These are phyloP conservation scores for Galaxias olidus DNA, from an alignment of 2,797 vertebrate species.

Conservation along the genomic window DNA sequence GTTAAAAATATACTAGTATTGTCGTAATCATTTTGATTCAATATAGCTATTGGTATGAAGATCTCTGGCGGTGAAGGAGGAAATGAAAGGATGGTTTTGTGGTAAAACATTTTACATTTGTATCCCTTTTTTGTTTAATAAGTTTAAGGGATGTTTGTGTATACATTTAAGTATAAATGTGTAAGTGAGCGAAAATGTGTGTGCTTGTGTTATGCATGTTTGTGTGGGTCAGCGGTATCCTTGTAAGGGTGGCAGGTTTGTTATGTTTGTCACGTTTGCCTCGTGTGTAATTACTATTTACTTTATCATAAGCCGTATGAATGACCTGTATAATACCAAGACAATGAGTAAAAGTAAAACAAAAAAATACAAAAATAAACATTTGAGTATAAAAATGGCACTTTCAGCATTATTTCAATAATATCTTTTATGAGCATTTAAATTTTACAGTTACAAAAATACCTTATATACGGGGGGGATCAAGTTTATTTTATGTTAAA, in stretches of 20 bases:
- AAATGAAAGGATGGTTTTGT: conserved; percentile 39
- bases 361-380: conserved; percentile 65
- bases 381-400: conserved; percentile 71
- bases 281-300: conserved; percentile 75
- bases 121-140: conserved; percentile 56
- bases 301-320: conserved; percentile 77
- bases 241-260: conserved; percentile 51
- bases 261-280: conserved; percentile 52
- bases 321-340: conserved; percentile 78
- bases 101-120: conserved; percentile 68
- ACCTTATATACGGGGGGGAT: no score
- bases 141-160: conserved; percentile 48
- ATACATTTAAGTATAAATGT: conserved; percentile 10
- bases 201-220: conserved; percentile 55
- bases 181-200: conserved; percentile 23
- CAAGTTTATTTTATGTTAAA: no score
- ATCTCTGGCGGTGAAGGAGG: conserved; percentile 43
- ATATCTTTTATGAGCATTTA: background rate
- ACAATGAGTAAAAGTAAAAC: conserved; percentile 63
- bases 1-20: conserved; percentile 58
- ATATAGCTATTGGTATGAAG: conserved; percentile 43
- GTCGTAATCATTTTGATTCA: conserved; percentile 54
- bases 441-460: background rate
- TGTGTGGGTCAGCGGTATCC: conserved; percentile 42
- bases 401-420: conserved; percentile 29